Evolutionary conservation across 64 coral and sea anemone species (phyloP).

Genomic region (Orbicella faveolata): DNA sequence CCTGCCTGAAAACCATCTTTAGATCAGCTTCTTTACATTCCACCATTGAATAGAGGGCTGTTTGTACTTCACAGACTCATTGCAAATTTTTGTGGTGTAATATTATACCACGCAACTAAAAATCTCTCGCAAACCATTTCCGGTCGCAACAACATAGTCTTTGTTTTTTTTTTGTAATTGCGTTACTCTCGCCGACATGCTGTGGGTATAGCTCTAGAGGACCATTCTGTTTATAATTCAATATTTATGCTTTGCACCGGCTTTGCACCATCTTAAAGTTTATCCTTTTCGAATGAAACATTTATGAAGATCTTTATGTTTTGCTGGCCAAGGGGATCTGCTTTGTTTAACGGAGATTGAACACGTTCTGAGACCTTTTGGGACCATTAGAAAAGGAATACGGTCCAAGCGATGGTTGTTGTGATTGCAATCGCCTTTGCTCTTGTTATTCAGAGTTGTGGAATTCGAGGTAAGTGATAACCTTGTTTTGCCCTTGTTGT

Average conservation of each 20-base stretch:
- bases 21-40: too few relatives aligned
- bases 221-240: neutral
- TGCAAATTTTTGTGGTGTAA: neutral
- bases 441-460: neutral
- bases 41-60: too few relatives aligned
- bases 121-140: neutral
- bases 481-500: neutral
- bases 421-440: neutral
- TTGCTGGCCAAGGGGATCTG: neutral
- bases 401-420: neutral
- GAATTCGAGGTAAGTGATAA: neutral
- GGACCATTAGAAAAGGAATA: neutral
- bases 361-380: neutral
- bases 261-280: neutral
- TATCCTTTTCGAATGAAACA: too few relatives aligned
- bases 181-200: neutral
- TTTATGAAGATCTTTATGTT: neutral
- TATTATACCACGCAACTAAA: neutral
- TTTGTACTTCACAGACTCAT: too few relatives aligned
- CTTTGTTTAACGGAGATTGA: too few relatives aligned
- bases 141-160: constrained; percentile 10
- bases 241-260: neutral
- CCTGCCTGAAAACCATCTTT: too few relatives aligned
- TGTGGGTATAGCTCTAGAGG: neutral
- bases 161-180: neutral